phyloP scores from a whole-genome alignment of 2,113 vertebrate genomes.

The Peromyscus californicus region DNA sequence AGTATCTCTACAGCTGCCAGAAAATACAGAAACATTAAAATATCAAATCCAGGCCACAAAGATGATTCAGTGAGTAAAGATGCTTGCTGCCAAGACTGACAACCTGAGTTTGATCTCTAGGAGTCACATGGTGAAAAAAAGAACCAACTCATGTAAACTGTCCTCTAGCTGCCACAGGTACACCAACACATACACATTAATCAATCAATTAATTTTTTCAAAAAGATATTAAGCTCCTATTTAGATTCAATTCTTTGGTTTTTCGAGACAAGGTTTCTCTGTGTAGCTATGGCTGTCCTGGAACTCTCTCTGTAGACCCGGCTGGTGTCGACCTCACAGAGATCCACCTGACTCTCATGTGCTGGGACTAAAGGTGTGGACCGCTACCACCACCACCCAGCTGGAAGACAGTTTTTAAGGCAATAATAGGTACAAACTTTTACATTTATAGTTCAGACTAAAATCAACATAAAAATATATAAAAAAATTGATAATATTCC shows the following conservation, averaged over 20 bases:
- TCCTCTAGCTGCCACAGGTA: background rate
- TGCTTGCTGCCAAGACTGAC: background rate
- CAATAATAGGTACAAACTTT: slow-evolving; percentile 1
- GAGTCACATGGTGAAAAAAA: too few relatives aligned
- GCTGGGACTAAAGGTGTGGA: background rate
- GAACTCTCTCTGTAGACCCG: background rate
- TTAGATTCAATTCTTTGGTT: background rate
- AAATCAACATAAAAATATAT: slow-evolving; percentile 45
- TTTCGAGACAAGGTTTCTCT: background rate
- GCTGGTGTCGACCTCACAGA: background rate
- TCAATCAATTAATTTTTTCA: background rate
- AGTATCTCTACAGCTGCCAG: slow-evolving; percentile 26
- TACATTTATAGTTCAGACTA: slow-evolving; percentile 54
- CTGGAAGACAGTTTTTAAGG: slow-evolving; percentile 40
- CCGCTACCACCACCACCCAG: background rate
- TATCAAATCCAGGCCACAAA: background rate
- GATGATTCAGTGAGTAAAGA: background rate
- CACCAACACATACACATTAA: background rate
- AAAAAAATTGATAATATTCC: slow-evolving; percentile 3
- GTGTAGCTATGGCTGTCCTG: background rate
- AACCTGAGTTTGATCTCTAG: background rate
- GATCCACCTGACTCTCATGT: background rate
- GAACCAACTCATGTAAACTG: background rate
- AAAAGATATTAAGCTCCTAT: background rate
- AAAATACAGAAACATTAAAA: slow-evolving; percentile 61